Percentiles rank a stretch among this genome's conserved stretches.
Conservation (phyloP, 2,888 invertebrate species). For the Noctua pronuba region DNA sequence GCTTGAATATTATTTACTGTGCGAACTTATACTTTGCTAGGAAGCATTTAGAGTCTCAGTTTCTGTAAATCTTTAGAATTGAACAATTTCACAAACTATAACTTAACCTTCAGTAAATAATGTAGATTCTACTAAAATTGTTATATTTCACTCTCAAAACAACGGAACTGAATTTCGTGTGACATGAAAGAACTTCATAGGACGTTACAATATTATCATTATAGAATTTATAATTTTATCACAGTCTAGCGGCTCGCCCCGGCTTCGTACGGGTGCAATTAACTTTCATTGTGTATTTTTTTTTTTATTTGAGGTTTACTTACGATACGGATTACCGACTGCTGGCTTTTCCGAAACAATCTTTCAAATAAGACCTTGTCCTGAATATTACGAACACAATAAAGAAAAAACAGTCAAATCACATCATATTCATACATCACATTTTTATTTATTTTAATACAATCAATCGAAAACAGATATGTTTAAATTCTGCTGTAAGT, state of each 20-base stretch:
- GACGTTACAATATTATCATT: not conserved
- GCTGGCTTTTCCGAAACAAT: too few species aligned
- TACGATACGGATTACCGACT: too few species aligned
- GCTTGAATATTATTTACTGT: not conserved
- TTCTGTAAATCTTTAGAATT: not conserved
- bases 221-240: too few species aligned
- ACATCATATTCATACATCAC: too few species aligned
- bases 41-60: not conserved
- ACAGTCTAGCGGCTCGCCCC: too few species aligned
- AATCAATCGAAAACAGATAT: not conserved
- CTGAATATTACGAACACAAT: not conserved
- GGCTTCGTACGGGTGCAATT: too few species aligned
- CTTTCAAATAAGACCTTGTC: not conserved
- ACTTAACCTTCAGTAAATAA: not conserved
- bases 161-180: not conserved
- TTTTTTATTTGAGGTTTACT: too few species aligned
- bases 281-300: too few species aligned
- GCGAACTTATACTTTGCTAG: not conserved
- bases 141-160: too few species aligned
- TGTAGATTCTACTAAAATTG: not conserved
- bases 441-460: too few species aligned
- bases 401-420: too few species aligned
- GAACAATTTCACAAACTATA: not conserved
- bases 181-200: not conserved
- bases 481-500: not conserved